phyloP scores from a whole-genome alignment of 2,113 vertebrate genomes.

The Hypocryptadius cinnamomeus region DNA sequence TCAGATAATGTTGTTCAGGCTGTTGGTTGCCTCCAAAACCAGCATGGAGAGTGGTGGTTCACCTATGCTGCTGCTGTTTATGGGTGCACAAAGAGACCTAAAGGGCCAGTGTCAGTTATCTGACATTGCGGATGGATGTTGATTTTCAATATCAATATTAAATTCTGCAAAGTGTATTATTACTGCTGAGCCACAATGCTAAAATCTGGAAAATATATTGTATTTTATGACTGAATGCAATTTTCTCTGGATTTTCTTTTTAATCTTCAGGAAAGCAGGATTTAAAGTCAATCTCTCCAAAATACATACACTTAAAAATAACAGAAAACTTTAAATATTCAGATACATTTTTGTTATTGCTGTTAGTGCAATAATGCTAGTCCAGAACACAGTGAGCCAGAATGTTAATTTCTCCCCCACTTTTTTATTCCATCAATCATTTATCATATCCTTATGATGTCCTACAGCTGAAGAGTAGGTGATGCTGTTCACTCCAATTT shows the following conservation, averaged over 20 bases:
- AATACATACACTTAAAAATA: not conserved
- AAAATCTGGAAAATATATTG: not conserved
- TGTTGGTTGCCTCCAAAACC: not conserved
- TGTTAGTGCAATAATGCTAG: not conserved
- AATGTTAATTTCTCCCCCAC: rapidly evolving
- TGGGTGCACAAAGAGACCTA: not conserved
- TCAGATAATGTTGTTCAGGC: not conserved
- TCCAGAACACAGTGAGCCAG: not conserved
- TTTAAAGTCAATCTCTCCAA: not conserved
- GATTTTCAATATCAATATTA: not conserved
- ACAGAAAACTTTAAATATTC: not conserved
- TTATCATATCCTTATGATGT: not conserved
- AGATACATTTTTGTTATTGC: not conserved
- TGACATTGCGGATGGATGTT: not conserved
- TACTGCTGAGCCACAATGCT: not conserved
- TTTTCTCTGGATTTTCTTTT: not conserved
- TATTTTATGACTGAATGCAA: not conserved
- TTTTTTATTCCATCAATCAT: not conserved
- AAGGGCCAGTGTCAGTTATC: not conserved
- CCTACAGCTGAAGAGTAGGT: not conserved
- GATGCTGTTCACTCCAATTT: not conserved
- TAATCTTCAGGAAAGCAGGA: not conserved
- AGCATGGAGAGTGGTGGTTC: rapidly evolving
- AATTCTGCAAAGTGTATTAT: not conserved
- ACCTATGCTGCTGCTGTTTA: not conserved